Evolutionary conservation across 2,888 invertebrate genomes (phyloP), one percentile per base, ranked within the genome.

Genomic region (Megaustenia siamemsis): DNA sequence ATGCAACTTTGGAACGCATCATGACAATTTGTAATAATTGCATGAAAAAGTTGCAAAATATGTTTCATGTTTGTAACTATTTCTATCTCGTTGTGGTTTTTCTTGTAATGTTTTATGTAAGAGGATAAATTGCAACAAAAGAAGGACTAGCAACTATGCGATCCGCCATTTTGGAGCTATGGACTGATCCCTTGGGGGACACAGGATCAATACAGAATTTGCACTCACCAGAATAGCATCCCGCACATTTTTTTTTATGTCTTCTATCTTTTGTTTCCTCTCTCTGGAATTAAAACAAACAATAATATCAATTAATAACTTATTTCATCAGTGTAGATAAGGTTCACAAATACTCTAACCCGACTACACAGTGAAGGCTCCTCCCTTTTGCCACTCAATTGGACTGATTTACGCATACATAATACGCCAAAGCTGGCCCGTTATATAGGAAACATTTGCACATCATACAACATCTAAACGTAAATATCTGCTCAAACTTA

Each of bases 251-350:
- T 93, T 92, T 89, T 93, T 93, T 86, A 94, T 94, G 89, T 94
- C 99, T 95, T 98, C 98, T 94, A 99, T 98, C 95, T 99, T 99
- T 95, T 98, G 98, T 94, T 97, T 97, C 94, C 98, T 97, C 95
- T 99, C 99, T 94, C 96, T 96, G 95, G 66, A 95, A 95, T 90
- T 89, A 86, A 89, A 92, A 73, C 89, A 88, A 73, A 71, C n/a
- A 60, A 77, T 35, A 60, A 56, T n/a, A 77, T 28, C 0, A 56
- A 38, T 56, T n/a, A 56, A 69, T 40, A 69, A 18, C 24, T 49
- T 32, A 4, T 21, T 28, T 32, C 60, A 24, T 43, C n/a, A 79
- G 24, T 71, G 24, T 15, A 68, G 32, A 15, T 28, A 60, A 28
- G 28, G 45, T 32, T 24, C 24, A n/a, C 5, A 28, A 60, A 28